phyloP scores from a whole-genome alignment of 2,113 vertebrate species.

The Pterophyllum scalare region DNA sequence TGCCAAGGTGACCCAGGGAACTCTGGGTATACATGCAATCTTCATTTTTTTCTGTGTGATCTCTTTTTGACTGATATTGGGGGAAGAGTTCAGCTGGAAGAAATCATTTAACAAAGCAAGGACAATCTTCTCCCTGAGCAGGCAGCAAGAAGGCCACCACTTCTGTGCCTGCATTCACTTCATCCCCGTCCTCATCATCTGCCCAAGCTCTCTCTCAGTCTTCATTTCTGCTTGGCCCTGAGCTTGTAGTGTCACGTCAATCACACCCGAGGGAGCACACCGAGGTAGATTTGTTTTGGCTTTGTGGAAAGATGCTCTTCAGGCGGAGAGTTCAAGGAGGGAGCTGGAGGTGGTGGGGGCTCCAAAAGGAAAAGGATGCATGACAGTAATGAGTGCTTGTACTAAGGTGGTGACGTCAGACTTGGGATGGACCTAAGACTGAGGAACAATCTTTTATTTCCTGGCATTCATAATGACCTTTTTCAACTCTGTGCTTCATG shows the following conservation, averaged over 20 bases:
- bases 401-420: neutral
- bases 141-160: slow-evolving; percentile 50
- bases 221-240: slow-evolving; percentile 24
- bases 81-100: slow-evolving; percentile 76
- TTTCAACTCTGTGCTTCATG: neutral
- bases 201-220: slow-evolving; percentile 8
- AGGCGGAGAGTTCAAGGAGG: slow-evolving; percentile 17
- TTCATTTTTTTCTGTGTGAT: slow-evolving; percentile 34
- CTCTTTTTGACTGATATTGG: slow-evolving; percentile 60
- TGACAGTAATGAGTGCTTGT: neutral
- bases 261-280: slow-evolving; percentile 46
- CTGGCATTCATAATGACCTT: neutral
- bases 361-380: neutral
- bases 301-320: slow-evolving; percentile 35
- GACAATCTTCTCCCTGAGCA: slow-evolving; percentile 68
- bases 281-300: slow-evolving; percentile 54
- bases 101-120: slow-evolving; percentile 80
- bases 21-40: slow-evolving; percentile 47
- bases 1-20: slow-evolving; percentile 75
- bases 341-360: neutral
- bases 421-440: neutral
- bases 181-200: slow-evolving; percentile 26
- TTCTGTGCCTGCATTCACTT: slow-evolving; percentile 24
- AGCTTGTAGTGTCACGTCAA: slow-evolving; percentile 15
- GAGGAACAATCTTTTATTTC: neutral